Evolutionary conservation across 2,113 vertebrate genomes (phyloP).

Genomic region (Laticauda laticaudata): DNA sequence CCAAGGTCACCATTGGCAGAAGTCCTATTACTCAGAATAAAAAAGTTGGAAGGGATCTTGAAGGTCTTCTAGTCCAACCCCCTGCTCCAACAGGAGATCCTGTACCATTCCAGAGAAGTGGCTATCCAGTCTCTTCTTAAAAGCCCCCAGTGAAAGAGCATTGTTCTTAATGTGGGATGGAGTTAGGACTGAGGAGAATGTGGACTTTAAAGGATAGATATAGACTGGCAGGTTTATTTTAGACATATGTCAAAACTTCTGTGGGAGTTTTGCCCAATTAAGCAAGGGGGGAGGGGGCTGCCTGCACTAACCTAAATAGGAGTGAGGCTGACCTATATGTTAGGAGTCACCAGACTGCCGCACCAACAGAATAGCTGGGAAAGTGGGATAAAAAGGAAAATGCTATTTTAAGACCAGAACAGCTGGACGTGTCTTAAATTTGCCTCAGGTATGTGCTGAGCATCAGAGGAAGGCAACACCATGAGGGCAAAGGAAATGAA

Average conservation of each 20-base stretch:
- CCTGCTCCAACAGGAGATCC: not conserved
- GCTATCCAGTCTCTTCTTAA: not conserved
- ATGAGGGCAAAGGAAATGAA: not conserved
- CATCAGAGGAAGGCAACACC: not conserved
- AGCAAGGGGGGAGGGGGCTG: not conserved
- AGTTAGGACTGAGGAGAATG: not conserved
- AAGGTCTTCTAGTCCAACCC: not conserved
- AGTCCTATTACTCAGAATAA: not conserved
- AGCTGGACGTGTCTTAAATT: not conserved
- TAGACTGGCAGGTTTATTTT: not conserved
- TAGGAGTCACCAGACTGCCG: not conserved
- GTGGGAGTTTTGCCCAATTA: not conserved
- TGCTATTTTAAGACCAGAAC: not conserved
- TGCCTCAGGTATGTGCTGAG: not conserved
- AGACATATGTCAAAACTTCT: not conserved
- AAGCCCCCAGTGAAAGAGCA: not conserved
- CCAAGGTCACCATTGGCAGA: not conserved
- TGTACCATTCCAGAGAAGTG: not conserved
- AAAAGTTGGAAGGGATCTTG: not conserved
- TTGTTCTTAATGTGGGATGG: not conserved
- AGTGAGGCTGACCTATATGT: not conserved
- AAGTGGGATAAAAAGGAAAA: not conserved
- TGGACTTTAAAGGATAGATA: not conserved
- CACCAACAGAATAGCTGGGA: not conserved
- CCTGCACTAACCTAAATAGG: not conserved